phyloP scores from a whole-genome alignment of 2,113 vertebrate species.

The Felis catus region F.catus_Fca126_mat1.0 CM031416.1:123172501-123173000 shows the following conservation, averaged over 20 bases:
- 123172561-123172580: neutral
- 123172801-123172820: neutral
- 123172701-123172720: neutral
- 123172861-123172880: neutral
- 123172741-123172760: neutral
- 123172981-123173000: neutral
- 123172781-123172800: neutral
- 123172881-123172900: neutral
- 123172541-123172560: no score
- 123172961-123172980: slow-evolving; percentile 11
- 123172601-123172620: neutral
- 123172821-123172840: neutral
- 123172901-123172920: slow-evolving; percentile 16
- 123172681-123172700: neutral
- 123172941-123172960: slow-evolving; percentile 4
- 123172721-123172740: neutral
- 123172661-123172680: neutral
- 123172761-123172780: slow-evolving; percentile 52
- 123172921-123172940: neutral
- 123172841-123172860: neutral
- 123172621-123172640: no score
- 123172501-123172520: neutral
- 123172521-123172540: neutral
- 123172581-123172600: neutral
- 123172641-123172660: neutral